Percentiles rank a stretch among this genome's conserved stretches.
phyloP scores from a whole-genome alignment of 2,113 vertebrate species.

The Gopherus flavomarginatus region DNA sequence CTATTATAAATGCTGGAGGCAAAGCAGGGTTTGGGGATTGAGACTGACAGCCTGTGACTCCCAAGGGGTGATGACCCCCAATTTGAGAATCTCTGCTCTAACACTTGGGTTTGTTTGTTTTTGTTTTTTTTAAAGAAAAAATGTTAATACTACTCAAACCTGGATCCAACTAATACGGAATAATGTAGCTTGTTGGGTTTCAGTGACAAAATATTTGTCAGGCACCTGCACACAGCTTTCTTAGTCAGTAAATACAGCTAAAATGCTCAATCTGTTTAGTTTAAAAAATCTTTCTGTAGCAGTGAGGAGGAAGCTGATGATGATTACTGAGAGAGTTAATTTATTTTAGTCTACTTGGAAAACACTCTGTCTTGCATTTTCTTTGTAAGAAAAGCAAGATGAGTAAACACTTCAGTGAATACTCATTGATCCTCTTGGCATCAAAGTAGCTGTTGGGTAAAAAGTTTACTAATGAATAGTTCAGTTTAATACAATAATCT shows the following conservation, averaged over 20 bases:
- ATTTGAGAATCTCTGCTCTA: too few species aligned
- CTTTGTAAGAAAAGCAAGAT: background rate
- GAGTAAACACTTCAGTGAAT: background rate
- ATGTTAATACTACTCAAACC: background rate
- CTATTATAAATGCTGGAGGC: too few species aligned
- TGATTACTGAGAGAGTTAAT: accelerated
- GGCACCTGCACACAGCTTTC: background rate
- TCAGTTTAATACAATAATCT: background rate
- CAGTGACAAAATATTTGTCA: background rate
- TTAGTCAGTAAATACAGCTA: background rate
- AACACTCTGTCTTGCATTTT: background rate
- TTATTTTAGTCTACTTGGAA: background rate
- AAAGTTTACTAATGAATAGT: background rate
- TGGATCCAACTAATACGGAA: background rate
- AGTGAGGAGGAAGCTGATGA: background rate
- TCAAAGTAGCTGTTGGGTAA: accelerated
- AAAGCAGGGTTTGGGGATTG: too few species aligned
- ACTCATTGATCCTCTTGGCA: background rate
- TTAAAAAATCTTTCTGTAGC: background rate
- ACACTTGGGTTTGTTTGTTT: background rate
- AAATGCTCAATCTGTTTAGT: background rate
- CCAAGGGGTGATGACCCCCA: too few species aligned
- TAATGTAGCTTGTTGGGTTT: background rate
- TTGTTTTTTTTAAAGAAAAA: too few species aligned
- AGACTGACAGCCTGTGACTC: too few species aligned